Percentiles rank a stretch among this genome's conserved stretches.
Conservation (phyloP, 2,797 vertebrate species). For the Lepus oiostolus region DNA sequence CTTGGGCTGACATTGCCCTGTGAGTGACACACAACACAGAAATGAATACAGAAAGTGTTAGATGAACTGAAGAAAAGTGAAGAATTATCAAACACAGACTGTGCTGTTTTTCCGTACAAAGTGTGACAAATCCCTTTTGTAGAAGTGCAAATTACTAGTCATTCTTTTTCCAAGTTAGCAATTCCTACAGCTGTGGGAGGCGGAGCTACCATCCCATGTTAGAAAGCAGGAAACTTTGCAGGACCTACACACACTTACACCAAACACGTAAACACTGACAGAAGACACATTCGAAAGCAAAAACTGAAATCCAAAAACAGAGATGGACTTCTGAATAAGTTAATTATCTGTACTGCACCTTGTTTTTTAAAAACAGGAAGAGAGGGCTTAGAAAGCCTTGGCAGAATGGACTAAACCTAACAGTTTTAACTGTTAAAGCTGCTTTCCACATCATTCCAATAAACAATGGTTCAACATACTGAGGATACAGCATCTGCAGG, state of each 20-base stretch:
- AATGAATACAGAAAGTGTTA: neutral
- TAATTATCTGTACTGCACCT: neutral
- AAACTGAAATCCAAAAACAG: neutral
- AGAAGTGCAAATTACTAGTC: slow-evolving; percentile 14
- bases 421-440: neutral
- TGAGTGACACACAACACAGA: neutral
- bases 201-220: slow-evolving; percentile 3
- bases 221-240: neutral
- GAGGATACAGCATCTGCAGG: neutral
- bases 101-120: neutral
- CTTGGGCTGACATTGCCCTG: neutral
- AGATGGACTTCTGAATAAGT: neutral
- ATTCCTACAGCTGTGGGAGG: neutral
- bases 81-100: neutral
- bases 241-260: neutral
- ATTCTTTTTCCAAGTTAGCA: slow-evolving; percentile 39
- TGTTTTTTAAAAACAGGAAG: neutral
- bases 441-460: slow-evolving; percentile 23
- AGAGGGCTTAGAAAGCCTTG: neutral
- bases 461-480: neutral
- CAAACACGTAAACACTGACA: neutral
- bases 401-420: neutral
- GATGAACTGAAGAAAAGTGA: slow-evolving; percentile 7
- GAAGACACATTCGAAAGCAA: neutral
- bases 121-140: neutral